Base-by-base conservation (phyloP, 2,888 invertebrate genomes). In the Tiphia femorata region DNA sequence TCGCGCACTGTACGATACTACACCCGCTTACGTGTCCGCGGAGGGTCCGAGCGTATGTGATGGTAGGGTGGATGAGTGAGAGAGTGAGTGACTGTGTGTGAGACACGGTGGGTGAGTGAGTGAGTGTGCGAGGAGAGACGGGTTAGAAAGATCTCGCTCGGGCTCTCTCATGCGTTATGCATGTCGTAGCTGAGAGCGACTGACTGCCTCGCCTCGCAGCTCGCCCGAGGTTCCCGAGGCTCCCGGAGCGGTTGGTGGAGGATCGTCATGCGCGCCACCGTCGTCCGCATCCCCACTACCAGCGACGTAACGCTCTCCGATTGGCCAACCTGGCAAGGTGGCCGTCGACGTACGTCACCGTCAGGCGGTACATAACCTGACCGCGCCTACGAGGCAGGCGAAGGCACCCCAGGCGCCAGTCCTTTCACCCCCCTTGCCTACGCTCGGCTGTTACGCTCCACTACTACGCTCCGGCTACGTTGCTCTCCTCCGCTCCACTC, bases 121-220 rank as follows among this genome's bases (percentile, higher is more conserved):
- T 43, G 23, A 7, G 51, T 50, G 37, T 49, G 38, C 33, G 63
- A 58, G 55, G 58, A 64, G 55, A 62, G 57, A 62, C 55, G 47
- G 60, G 56, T 65, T 58, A 47, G 70, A 72, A 72, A 77, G 73
- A 75, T 76, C 73, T 79, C 76, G 75, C 75, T 76, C 78, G 69
- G 79, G 69, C 69, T 71, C 84, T 84, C 86, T 88, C 87, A 87
- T 88, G 87, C 87, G 88, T 88, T 86, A 86, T 86, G 86, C 86
- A 87, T 87, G 86, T 85, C 84, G 83, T 82, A 81, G 79, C 79
- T 85, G 86, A 86, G 85, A 86, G 86, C 86, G 85, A 86, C 86
- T 83, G 81, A 81, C 81, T 81, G 84, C 85, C 79, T 82, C 76
- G 81, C 77, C 78, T 79, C 76, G 74, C 76, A 76, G 73, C 78